A percentile compares a stretch with the other conserved stretches of the same genome.
Evolutionary conservation across 2,113 vertebrate genomes (phyloP).

Genomic region (Eupsittula cactorum): DNA sequence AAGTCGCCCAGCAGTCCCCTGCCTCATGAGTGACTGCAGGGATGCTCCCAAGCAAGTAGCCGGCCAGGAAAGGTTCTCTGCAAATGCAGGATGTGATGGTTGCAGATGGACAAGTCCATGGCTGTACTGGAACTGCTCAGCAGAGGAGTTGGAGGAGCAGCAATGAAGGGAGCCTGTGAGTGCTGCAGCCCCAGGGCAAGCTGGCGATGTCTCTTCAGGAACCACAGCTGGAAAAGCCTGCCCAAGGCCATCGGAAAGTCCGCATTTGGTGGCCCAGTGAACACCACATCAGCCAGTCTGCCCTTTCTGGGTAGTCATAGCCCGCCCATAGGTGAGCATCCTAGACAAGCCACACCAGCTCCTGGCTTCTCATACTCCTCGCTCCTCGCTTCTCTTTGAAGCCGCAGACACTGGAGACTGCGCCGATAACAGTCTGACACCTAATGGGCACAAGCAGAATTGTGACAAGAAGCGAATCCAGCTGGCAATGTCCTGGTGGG

Average conservation of each 20-base stretch:
- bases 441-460: constrained; percentile 52
- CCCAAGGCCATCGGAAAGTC: neutral
- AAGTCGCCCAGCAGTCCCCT: fast-evolving
- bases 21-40: neutral
- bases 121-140: neutral
- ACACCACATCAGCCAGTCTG: neutral
- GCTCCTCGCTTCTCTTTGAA: neutral
- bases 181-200: neutral
- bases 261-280: neutral
- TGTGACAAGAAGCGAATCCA: neutral
- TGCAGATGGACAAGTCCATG: neutral
- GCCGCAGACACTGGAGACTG: neutral
- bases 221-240: neutral
- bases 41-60: neutral
- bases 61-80: neutral
- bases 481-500: neutral
- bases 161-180: neutral
- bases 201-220: neutral
- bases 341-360: neutral
- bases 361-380: neutral
- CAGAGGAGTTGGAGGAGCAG: neutral
- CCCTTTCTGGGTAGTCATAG: neutral
- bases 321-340: fast-evolving
- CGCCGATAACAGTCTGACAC: constrained; percentile 53
- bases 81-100: neutral